Conservation (phyloP, 2,797 vertebrate genomes). For the Hephaestus fuliginosus region DNA sequence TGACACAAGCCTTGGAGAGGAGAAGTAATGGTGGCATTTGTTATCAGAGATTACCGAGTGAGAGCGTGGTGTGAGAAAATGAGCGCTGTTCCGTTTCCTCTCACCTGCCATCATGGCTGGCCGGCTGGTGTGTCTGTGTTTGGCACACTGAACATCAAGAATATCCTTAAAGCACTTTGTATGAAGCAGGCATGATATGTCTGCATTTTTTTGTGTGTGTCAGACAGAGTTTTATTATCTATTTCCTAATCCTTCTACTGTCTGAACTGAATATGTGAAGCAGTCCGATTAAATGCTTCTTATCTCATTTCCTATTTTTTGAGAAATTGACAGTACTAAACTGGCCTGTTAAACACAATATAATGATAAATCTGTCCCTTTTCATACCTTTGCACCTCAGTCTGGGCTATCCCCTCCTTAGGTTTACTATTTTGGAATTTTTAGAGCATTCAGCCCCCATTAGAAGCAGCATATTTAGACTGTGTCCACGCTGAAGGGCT, state of each 20-base stretch:
- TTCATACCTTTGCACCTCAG: background rate
- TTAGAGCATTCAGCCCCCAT: slow-evolving; percentile 5
- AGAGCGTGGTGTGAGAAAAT: slow-evolving; percentile 38
- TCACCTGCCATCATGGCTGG: slow-evolving; percentile 24
- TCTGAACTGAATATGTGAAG: slow-evolving; percentile 21
- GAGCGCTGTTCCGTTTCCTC: slow-evolving; percentile 38
- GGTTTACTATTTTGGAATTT: background rate
- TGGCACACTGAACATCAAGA: slow-evolving; percentile 13
- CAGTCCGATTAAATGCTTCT: background rate
- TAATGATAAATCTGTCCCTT: background rate
- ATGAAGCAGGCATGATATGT: background rate
- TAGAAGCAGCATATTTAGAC: slow-evolving; percentile 1
- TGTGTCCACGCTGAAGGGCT: background rate
- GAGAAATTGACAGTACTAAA: background rate
- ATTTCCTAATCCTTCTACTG: background rate
- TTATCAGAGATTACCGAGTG: slow-evolving; percentile 59
- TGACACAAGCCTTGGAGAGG: slow-evolving; percentile 48
- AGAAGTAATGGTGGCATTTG: slow-evolving; percentile 79
- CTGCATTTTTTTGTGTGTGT: background rate
- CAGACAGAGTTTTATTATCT: slow-evolving; percentile 6
- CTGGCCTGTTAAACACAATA: background rate
- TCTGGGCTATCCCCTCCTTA: background rate
- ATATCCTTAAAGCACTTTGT: slow-evolving; percentile 7
- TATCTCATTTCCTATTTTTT: slow-evolving; percentile 1
- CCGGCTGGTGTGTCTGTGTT: background rate